Evolutionary conservation across 2,113 vertebrate species (phyloP).

Genomic region (Lasiurus borealis): DNA sequence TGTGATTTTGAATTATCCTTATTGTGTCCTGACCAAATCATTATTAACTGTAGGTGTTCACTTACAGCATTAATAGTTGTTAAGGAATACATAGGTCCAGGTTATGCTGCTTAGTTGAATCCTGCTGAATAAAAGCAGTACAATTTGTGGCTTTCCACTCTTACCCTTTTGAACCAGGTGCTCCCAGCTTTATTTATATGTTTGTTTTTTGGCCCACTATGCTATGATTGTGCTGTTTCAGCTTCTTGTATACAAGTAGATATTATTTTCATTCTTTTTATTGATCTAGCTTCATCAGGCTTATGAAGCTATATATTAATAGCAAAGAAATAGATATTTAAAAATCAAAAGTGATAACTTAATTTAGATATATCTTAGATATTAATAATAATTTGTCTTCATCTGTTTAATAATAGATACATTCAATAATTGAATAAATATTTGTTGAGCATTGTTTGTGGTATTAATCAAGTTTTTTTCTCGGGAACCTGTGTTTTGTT

Average conservation of each 20-base stretch:
- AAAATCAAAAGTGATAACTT: slow-evolving; percentile 25
- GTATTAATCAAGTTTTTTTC: slow-evolving; percentile 1
- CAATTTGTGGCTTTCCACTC: slow-evolving; percentile 29
- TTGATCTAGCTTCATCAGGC: background rate
- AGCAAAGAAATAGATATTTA: slow-evolving; percentile 25
- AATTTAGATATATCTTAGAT: background rate
- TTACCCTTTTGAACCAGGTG: background rate
- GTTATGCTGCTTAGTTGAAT: slow-evolving; percentile 6
- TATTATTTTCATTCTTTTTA: slow-evolving; percentile 59
- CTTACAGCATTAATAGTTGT: background rate
- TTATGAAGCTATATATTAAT: slow-evolving; percentile 49
- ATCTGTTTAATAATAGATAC: slow-evolving; percentile 22
- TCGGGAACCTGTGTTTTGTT: background rate
- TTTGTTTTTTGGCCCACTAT: background rate
- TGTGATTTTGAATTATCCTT: slow-evolving; percentile 6
- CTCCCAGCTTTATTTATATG: slow-evolving; percentile 11
- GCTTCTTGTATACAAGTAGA: background rate
- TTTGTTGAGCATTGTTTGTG: background rate
- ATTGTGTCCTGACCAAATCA: background rate
- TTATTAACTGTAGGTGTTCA: slow-evolving; percentile 20
- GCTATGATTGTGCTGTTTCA: background rate
- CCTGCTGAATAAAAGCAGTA: background rate
- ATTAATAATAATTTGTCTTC: slow-evolving; percentile 3
- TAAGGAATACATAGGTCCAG: background rate
- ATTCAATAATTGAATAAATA: slow-evolving; percentile 41